A percentile compares a stretch with the other conserved stretches of the same genome.
These are phyloP conservation scores for Phrynocephalus guinanensis DNA, from an alignment of 2,797 vertebrate species.

Conservation along the genomic window DNA sequence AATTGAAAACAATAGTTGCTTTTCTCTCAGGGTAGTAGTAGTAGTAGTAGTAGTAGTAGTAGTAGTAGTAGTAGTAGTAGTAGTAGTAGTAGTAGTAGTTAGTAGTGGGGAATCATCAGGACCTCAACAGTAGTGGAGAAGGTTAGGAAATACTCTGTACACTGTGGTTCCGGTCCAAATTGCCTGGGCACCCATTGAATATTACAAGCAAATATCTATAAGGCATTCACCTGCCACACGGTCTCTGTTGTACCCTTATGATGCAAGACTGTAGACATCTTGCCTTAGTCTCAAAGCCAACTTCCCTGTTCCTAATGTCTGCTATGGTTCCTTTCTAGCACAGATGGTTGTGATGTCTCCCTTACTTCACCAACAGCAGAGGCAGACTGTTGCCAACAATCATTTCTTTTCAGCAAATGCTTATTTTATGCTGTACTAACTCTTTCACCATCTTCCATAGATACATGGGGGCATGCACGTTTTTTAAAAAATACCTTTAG, in stretches of 20 bases:
- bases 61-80: neutral
- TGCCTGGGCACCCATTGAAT: neutral
- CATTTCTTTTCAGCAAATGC: neutral
- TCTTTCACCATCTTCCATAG: neutral
- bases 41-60: too few species aligned
- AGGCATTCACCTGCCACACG: neutral
- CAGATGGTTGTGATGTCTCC: neutral
- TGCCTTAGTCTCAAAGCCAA: neutral
- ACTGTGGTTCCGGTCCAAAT: neutral
- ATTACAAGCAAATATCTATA: neutral
- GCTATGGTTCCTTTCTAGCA: slow-evolving; percentile 5
- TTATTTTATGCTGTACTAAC: neutral
- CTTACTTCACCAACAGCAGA: neutral
- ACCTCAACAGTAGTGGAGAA: neutral
- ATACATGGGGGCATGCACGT: neutral
- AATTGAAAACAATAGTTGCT: neutral
- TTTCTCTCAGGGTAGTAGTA: neutral
- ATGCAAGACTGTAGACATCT: neutral
- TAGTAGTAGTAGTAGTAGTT: too few species aligned
- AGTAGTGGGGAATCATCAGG: neutral
- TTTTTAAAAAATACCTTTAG: too few species aligned
- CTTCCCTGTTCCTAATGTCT: neutral
- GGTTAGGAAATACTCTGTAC: neutral
- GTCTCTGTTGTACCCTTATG: neutral
- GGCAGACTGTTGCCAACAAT: neutral